Percentiles rank a stretch among this genome's conserved stretches.
Evolutionary conservation across 1,140 invertebrate genomes (phyloP).

Genomic region (Asbolus verrucosus): DNA sequence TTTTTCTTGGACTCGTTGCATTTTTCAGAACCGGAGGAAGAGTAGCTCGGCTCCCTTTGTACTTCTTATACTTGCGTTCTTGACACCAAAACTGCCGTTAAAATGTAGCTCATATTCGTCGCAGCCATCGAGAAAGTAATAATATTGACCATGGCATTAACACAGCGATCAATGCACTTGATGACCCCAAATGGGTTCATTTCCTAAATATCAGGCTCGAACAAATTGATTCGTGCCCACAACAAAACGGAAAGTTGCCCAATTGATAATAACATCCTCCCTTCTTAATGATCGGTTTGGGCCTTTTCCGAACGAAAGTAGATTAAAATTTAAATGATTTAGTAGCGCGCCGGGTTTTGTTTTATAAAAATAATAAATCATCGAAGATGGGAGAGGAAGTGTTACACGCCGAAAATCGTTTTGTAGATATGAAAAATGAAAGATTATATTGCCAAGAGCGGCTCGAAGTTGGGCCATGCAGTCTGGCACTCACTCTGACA

Average conservation of each 20-base stretch:
- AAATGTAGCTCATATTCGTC: constrained; percentile 19
- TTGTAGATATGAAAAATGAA: constrained; percentile 29
- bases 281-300: not conserved
- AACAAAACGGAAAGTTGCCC: constrained; percentile 16
- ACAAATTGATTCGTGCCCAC: not conserved
- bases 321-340: constrained; percentile 17
- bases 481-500: constrained; percentile 33
- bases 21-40: no score
- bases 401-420: constrained; percentile 22
- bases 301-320: constrained; percentile 9
- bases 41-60: not conserved
- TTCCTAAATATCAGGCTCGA: not conserved
- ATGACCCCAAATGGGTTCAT: constrained; percentile 21
- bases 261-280: not conserved
- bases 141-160: constrained; percentile 30
- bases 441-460: constrained; percentile 14
- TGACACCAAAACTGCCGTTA: constrained; percentile 25
- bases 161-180: constrained; percentile 6
- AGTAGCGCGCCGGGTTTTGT: constrained; percentile 5
- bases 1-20: constrained; percentile 5
- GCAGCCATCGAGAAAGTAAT: constrained; percentile 20
- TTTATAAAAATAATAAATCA: constrained; percentile 7
- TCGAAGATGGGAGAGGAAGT: constrained; percentile 7
- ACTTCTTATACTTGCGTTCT: no score
- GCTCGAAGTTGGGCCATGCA: constrained; percentile 19